Percentiles rank a stretch among this genome's conserved stretches.
phyloP scores from a whole-genome alignment of 92 coral and sea anemone genomes.

The Plumapathes pennacea region DNA sequence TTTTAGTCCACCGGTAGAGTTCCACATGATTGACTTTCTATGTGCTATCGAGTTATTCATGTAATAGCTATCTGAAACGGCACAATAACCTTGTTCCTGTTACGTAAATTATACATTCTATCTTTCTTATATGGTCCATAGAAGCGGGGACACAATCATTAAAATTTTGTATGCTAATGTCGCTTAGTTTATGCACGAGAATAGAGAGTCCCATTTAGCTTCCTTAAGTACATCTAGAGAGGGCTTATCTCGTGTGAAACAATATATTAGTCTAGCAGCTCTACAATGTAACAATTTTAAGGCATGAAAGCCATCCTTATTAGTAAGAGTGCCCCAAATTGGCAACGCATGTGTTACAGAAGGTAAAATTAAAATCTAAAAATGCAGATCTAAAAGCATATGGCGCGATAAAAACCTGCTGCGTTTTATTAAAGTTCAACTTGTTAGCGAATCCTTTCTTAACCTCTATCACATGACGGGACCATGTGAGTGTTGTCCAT shows the following conservation, averaged over 20 bases:
- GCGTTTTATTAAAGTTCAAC: slow-evolving; percentile 1
- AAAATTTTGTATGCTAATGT: slow-evolving; percentile 3
- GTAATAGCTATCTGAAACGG: neutral
- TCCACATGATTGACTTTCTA: neutral
- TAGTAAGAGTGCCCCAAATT: slow-evolving; percentile 31
- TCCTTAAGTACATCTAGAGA: slow-evolving; percentile 3
- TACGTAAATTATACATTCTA: neutral
- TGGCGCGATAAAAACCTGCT: slow-evolving; percentile 5
- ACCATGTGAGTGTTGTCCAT: no score
- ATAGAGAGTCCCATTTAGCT: slow-evolving; percentile 1
- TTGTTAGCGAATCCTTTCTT: slow-evolving; percentile 16
- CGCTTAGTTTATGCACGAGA: neutral
- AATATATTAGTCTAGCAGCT: neutral
- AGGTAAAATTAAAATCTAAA: slow-evolving; percentile 22
- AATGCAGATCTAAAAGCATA: slow-evolving; percentile 11
- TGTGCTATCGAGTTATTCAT: slow-evolving; percentile 4
- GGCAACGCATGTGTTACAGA: slow-evolving; percentile 12
- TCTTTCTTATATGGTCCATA: slow-evolving; percentile 6
- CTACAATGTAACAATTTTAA: neutral
- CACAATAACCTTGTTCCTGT: slow-evolving; percentile 1
- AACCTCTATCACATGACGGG: slow-evolving; percentile 1
- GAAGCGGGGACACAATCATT: slow-evolving; percentile 5
- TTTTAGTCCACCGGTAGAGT: no score
- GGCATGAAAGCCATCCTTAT: slow-evolving; percentile 1
- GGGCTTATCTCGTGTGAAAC: neutral